Base-by-base conservation (phyloP, 1,140 invertebrate species). In the Zaprionus vittiger region DNA sequence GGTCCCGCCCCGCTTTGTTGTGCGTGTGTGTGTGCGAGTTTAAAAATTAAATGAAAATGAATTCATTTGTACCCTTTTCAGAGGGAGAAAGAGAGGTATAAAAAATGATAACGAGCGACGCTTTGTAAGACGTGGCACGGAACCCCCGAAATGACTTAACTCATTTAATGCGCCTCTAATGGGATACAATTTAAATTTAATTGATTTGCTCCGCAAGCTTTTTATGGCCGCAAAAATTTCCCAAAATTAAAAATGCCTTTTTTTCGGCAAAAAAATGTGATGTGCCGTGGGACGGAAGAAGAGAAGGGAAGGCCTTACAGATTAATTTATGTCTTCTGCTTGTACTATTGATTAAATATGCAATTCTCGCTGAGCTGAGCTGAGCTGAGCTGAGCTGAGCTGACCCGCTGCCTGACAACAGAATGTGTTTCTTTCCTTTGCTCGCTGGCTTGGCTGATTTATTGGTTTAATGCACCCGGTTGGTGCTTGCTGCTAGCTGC, bases 101-200 rank as follows among this genome's bases (percentile, higher is more conserved):
- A 79, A 83, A 73, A 86, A 76, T 83, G 78, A 71, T 89, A 73
- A 73, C 63, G 70, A 77, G 69, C 62, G 63, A 66, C 63, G 70
- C 70, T 66, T 77, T 66, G 63, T 67, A 81, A 90, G 84, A 79
- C 76, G 79, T 59, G 75, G 75, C 66, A 73, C 63, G 77, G 61
- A 69, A 72, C 57, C 66, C 47, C 75, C 75, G 77, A 86, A 91
- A 85, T 82, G 84, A 89, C 84, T 89, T 89, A 89, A 89, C 84
- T 90, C 84, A 90, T 89, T 89, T 89, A 89, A 90, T 85, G 86
- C 84, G 82, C 71, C 85, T 90, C 85, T 90, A 90, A 90, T 91
- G 85, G 86, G 85, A 82, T 85, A 86, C 86, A 90, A 90, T 90
- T 90, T 90, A 91, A 91, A 90, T 90, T 90, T 90, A 90, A 90